phyloP scores from a whole-genome alignment of 2,113 vertebrate genomes.

The Scolopax mira region DNA sequence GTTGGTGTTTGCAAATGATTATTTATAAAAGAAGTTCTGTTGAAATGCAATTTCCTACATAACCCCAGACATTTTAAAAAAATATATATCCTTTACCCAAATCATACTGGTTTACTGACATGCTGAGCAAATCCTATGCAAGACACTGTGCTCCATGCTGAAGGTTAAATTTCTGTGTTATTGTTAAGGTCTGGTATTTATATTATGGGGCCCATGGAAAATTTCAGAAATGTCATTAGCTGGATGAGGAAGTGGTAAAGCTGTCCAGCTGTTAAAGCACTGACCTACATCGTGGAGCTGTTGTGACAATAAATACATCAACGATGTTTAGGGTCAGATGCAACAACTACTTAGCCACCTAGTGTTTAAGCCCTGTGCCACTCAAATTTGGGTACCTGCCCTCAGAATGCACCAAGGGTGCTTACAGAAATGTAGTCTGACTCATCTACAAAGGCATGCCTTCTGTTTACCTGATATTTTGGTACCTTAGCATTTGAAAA shows the following conservation, averaged over 20 bases:
- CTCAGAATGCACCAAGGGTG: neutral
- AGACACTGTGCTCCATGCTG: neutral
- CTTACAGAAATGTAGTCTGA: neutral
- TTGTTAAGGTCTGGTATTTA: neutral
- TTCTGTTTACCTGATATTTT: neutral
- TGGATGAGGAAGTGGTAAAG: neutral
- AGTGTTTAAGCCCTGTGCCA: neutral
- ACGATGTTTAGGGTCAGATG: neutral
- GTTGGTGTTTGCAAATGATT: neutral
- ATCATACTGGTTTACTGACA: neutral
- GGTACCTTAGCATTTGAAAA: neutral
- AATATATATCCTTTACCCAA: neutral
- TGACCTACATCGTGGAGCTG: neutral
- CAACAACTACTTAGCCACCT: neutral
- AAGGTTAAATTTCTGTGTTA: neutral
- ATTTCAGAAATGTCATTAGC: neutral
- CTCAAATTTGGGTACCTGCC: neutral
- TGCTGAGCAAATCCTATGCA: neutral
- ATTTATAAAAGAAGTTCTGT: neutral
- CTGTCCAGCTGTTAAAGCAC: neutral
- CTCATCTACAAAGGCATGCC: neutral
- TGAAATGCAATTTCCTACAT: neutral
- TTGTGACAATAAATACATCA: neutral
- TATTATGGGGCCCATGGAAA: neutral
- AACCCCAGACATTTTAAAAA: neutral